Base-by-base conservation (phyloP, 2,113 vertebrate genomes). In the Columbina picui region DNA sequence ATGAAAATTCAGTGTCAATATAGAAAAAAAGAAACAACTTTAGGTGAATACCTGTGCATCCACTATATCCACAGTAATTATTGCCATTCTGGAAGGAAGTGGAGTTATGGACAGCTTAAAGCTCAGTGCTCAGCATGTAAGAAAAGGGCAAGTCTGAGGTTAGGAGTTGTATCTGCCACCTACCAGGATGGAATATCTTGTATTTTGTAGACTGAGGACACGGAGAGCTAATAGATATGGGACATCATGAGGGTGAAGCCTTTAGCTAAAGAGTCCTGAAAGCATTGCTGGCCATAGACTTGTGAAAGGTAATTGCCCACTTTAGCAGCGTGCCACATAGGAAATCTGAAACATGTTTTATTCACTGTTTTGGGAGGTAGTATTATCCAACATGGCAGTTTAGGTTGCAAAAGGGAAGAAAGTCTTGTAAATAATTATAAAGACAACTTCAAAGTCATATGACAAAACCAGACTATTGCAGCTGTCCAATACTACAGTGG, bases 351-450 rank as follows among this genome's bases (percentile, higher is more conserved):
- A 14, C 25, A 2, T 13, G 8, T 67, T 49, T 70, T 50, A 36
- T 63, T 14, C 25, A 34, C 8, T 52, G 1, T 7, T 76, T 73
- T 41, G 29, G 19, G 22, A 87, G 0, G 0, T 19, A 55, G 29
- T 26, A 27, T 78, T 29, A 38, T 49, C 15, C 12, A 68, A 22
- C 10, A 26, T 22, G 8, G 12, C 8, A 29, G 3, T 29, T 50
- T 32, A 63, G 7, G 7, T 3, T 36, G 27, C 47, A 34, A 84
- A 80, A 30, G 1, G 6, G 26, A 45, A 78, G 41, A 68, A 13
- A 41, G 8, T 81, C 23, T 12, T 87, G 22, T 29, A 49, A 78
- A 57, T 21, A 27, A 4, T 61, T 74, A 69, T 45, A 22, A 70
- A 63, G 12, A 71, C 1, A 70, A 79, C 57, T 88, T 73, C n/a